A percentile compares a stretch with the other conserved stretches of the same genome.
Conservation (phyloP, 2,797 vertebrate genomes). For the Delichon dasypus region DNA sequence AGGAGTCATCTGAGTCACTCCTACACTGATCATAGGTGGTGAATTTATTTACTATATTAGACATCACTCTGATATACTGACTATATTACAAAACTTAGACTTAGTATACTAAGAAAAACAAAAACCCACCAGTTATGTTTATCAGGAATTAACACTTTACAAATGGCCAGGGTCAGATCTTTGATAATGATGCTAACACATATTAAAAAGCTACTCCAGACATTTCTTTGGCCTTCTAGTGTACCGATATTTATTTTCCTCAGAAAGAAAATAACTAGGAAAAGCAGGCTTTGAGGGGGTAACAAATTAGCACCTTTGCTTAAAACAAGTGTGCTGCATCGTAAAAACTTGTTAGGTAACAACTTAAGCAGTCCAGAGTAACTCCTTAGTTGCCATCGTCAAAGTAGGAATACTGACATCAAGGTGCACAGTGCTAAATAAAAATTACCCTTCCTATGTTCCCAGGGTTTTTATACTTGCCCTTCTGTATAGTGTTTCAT, state of each 20-base stretch:
- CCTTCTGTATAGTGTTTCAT: fast-evolving
- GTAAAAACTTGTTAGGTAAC: not conserved
- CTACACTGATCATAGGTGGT: not conserved
- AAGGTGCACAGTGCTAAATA: not conserved
- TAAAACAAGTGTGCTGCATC: not conserved
- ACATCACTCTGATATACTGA: not conserved
- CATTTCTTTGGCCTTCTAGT: not conserved
- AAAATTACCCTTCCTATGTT: not conserved
- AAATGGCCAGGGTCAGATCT: not conserved
- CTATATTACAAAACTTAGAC: not conserved
- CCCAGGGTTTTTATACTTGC: not conserved
- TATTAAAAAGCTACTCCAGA: not conserved
- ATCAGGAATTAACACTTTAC: not conserved
- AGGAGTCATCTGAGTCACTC: not conserved
- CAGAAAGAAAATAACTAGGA: not conserved
- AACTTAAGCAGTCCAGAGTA: not conserved
- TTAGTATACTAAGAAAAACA: not conserved
- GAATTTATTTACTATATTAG: not conserved
- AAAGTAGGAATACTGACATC: not conserved
- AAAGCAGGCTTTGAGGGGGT: not conserved
- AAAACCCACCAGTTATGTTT: not conserved
- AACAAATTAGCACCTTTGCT: not conserved
- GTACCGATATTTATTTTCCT: not conserved
- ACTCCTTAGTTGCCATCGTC: not conserved
- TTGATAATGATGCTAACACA: not conserved